Percentiles rank a stretch among this genome's conserved stretches.
Conservation (phyloP, 2,113 vertebrate species). For the Poecile atricapillus region DNA sequence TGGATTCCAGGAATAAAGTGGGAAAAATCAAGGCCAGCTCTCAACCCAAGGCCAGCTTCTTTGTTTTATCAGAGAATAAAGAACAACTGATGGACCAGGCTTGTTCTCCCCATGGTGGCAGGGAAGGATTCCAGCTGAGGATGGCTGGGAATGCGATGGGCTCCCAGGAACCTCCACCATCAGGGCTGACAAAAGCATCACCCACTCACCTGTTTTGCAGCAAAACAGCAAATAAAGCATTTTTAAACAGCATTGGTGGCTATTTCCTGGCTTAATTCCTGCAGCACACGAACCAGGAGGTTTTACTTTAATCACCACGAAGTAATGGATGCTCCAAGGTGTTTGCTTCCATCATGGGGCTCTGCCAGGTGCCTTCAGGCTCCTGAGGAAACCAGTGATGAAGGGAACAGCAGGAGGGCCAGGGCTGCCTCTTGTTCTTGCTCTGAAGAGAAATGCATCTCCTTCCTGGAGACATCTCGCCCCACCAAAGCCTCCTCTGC, state of each 20-base stretch:
- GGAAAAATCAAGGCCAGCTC: neutral
- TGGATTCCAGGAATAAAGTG: neutral
- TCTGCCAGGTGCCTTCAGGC: neutral
- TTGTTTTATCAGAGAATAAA: neutral
- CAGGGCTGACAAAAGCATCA: neutral
- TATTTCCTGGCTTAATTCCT: neutral
- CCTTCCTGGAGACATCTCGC: neutral
- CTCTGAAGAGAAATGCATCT: neutral
- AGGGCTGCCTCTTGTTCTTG: neutral
- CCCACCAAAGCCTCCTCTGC: neutral
- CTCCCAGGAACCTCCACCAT: neutral
- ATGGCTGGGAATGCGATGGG: neutral
- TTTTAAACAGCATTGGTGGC: neutral
- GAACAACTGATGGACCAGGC: neutral
- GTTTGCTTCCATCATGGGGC: slow-evolving; percentile 6
- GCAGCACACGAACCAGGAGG: neutral
- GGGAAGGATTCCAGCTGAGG: neutral
- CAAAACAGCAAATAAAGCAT: neutral
- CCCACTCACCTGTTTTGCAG: accelerated
- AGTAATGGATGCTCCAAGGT: neutral
- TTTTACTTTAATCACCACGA: neutral
- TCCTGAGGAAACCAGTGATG: neutral
- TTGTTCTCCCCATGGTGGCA: neutral
- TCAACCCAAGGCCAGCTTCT: neutral
- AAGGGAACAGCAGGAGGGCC: neutral